Conservation (phyloP, 1,140 invertebrate species). For the Xylocopa sonorina region DNA sequence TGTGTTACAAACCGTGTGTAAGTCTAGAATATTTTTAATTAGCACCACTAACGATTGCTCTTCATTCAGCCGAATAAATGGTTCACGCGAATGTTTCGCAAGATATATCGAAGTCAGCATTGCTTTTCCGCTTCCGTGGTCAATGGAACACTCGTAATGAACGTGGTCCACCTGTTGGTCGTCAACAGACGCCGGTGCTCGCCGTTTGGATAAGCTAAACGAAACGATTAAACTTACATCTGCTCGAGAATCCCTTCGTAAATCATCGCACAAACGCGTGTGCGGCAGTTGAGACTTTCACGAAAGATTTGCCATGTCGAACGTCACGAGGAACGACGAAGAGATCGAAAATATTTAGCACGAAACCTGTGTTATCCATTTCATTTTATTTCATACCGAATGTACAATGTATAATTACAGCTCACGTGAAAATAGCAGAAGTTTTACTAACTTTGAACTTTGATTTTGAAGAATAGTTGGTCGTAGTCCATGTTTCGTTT, state of each 20-base stretch:
- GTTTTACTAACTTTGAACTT: too few species aligned
- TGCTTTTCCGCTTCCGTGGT: neutral
- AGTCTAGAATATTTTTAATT: neutral
- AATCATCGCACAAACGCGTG: neutral
- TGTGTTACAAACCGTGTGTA: neutral
- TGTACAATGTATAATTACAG: too few species aligned
- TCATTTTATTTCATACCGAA: too few species aligned
- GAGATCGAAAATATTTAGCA: too few species aligned
- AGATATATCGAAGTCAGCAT: neutral
- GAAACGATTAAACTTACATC: constrained; percentile 4
- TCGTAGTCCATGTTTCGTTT: too few species aligned
- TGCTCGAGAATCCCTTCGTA: neutral
- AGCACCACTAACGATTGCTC: neutral
- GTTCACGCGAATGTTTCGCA: neutral
- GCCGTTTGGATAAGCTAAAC: neutral
- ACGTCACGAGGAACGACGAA: too few species aligned
- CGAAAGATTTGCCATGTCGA: too few species aligned
- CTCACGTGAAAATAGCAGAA: too few species aligned
- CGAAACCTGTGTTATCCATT: too few species aligned
- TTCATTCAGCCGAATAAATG: neutral
- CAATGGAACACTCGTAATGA: neutral
- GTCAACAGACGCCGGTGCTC: neutral
- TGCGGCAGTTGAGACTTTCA: too few species aligned
- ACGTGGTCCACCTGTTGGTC: constrained; percentile 41
- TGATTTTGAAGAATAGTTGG: too few species aligned